Percentiles rank a stretch among this genome's conserved stretches.
phyloP scores from a whole-genome alignment of 2,113 vertebrate species.

The Arvicanthis niloticus region DNA sequence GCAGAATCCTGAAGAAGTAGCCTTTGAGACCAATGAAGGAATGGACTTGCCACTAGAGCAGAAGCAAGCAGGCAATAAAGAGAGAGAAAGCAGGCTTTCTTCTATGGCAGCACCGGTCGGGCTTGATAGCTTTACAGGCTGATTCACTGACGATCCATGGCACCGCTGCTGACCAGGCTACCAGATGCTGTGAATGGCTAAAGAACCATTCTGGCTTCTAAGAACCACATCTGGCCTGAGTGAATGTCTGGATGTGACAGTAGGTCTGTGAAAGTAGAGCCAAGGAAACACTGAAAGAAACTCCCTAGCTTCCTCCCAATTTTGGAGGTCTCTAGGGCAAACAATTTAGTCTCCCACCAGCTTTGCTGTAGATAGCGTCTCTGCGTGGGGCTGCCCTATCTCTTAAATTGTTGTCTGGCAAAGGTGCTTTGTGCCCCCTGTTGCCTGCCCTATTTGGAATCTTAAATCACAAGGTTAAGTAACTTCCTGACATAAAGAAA shows the following conservation, averaged over 20 bases:
- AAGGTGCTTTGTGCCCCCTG: background rate
- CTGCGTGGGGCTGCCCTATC: no score
- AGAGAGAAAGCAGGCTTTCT: background rate
- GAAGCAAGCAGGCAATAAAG: background rate
- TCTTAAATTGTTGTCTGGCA: background rate
- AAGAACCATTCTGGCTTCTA: background rate
- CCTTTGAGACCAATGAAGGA: background rate
- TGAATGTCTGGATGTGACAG: slow-evolving; percentile 19
- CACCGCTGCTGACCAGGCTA: background rate
- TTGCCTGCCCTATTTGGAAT: background rate
- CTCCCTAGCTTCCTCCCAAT: background rate
- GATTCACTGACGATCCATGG: background rate
- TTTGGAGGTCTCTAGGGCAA: background rate
- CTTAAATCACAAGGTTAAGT: background rate
- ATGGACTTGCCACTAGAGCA: background rate
- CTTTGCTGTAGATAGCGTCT: background rate
- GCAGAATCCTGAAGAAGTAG: background rate
- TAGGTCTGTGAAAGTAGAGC: background rate
- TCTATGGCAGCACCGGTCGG: background rate
- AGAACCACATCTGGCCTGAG: background rate
- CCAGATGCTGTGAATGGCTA: background rate
- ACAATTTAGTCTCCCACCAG: background rate
- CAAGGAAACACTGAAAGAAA: background rate
- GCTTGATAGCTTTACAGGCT: background rate
- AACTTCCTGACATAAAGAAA: background rate